A percentile compares a stretch with the other conserved stretches of the same genome.
These are phyloP conservation scores for Paraescarpia echinospica DNA, from an alignment of 1,140 invertebrate species.

Conservation along the genomic window DNA sequence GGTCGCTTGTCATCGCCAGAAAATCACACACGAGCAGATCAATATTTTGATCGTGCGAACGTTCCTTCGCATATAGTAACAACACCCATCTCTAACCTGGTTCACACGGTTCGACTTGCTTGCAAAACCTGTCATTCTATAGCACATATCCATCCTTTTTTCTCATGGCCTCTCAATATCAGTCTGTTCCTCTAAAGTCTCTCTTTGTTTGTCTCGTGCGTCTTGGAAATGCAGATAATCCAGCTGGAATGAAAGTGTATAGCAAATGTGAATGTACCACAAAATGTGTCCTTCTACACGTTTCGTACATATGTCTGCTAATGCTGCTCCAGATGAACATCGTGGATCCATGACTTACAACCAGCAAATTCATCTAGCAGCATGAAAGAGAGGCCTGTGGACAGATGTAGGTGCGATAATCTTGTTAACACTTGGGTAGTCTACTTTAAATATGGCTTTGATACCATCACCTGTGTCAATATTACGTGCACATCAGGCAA, in stretches of 20 bases:
- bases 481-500: neutral
- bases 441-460: neutral
- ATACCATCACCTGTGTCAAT: neutral
- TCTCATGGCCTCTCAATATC: neutral
- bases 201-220: neutral
- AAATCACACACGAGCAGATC: neutral
- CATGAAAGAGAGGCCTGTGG: neutral
- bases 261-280: neutral
- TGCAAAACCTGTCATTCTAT: neutral
- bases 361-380: neutral
- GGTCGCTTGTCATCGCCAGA: neutral
- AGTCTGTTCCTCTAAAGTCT: neutral
- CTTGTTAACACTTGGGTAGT: conserved; percentile 5
- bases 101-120: neutral
- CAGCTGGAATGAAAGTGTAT: neutral
- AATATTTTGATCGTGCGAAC: neutral
- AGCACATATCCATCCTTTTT: neutral
- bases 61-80: neutral
- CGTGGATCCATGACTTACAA: neutral
- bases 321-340: neutral
- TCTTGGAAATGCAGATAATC: neutral
- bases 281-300: neutral
- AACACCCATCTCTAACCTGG: neutral
- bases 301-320: neutral
- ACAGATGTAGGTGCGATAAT: neutral